These are phyloP conservation scores for Scytalopus superciliaris DNA, from an alignment of 2,113 vertebrate species.

Conservation along the genomic window DNA sequence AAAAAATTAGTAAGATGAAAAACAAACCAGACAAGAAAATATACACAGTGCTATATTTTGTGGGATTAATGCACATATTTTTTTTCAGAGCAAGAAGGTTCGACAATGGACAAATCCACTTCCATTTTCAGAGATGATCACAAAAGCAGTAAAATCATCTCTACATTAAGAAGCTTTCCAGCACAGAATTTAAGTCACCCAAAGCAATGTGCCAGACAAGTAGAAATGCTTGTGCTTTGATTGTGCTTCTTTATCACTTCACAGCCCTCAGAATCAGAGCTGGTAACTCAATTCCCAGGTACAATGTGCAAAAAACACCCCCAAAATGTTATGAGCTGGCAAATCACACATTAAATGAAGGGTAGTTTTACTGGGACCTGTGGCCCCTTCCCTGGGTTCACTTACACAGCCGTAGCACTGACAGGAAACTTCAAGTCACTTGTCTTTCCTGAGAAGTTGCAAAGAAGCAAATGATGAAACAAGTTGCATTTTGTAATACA, in stretches of 20 bases:
- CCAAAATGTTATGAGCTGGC: neutral
- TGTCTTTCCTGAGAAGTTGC: conserved; percentile 7
- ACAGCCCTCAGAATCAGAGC: neutral
- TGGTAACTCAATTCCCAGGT: neutral
- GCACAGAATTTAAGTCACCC: neutral
- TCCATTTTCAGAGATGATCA: neutral
- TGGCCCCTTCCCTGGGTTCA: neutral
- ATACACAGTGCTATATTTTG: rapidly evolving
- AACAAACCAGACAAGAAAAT: neutral
- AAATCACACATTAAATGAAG: neutral
- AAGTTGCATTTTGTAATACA: conserved; percentile 6
- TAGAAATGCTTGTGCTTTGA: neutral
- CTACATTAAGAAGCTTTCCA: neutral
- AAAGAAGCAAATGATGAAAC: conserved; percentile 20
- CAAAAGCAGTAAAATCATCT: neutral
- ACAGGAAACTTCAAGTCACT: conserved; percentile 10
- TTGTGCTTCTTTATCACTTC: neutral
- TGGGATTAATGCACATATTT: neutral
- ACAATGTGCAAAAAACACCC: neutral
- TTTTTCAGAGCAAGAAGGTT: neutral
- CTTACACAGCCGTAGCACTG: neutral
- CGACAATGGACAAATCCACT: neutral
- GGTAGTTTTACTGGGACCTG: neutral
- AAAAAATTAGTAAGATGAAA: neutral
- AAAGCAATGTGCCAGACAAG: neutral